Percentiles rank a stretch among this genome's conserved stretches.
Conservation (phyloP, 2,797 vertebrate species). For the Poecilia velifera region DNA sequence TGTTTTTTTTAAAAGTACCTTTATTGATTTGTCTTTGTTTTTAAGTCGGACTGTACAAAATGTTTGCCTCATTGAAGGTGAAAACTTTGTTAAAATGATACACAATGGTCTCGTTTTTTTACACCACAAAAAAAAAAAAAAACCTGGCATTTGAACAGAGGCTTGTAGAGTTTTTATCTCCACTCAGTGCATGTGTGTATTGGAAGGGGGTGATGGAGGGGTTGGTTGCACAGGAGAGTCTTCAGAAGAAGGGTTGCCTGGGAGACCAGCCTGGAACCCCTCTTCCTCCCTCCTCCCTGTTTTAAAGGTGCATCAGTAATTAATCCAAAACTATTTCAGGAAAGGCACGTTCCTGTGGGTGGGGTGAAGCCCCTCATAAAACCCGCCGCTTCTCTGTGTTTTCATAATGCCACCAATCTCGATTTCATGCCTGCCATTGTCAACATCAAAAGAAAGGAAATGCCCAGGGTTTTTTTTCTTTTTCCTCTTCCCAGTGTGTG, state of each 20-base stretch:
- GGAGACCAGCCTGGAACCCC: constrained; percentile 73
- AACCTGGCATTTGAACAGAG: not conserved
- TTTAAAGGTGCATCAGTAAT: constrained; percentile 70
- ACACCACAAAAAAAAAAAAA: not conserved
- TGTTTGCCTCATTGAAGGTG: not conserved
- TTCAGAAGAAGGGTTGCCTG: constrained; percentile 75
- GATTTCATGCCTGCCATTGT: constrained; percentile 26
- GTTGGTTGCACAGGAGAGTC: constrained; percentile 60
- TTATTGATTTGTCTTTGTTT: not conserved
- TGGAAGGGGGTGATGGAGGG: not conserved
- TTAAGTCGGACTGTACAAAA: not conserved
- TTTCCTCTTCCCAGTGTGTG: not conserved
- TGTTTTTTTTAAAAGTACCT: not conserved
- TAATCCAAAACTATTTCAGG: constrained; percentile 70
- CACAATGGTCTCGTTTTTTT: not conserved
- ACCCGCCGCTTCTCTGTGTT: constrained; percentile 40
- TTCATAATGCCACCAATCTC: constrained; percentile 50
- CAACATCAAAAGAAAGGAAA: constrained; percentile 43
- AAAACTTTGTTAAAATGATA: not conserved
- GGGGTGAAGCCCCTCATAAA: constrained; percentile 24
- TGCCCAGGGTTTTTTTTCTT: not conserved
- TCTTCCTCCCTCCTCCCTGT: constrained; percentile 5
- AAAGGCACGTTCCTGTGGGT: constrained; percentile 35
- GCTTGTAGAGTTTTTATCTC: not conserved
- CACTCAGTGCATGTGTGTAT: not conserved